Conservation (phyloP, 1,140 invertebrate genomes). For the Bombus pascuorum region DNA sequence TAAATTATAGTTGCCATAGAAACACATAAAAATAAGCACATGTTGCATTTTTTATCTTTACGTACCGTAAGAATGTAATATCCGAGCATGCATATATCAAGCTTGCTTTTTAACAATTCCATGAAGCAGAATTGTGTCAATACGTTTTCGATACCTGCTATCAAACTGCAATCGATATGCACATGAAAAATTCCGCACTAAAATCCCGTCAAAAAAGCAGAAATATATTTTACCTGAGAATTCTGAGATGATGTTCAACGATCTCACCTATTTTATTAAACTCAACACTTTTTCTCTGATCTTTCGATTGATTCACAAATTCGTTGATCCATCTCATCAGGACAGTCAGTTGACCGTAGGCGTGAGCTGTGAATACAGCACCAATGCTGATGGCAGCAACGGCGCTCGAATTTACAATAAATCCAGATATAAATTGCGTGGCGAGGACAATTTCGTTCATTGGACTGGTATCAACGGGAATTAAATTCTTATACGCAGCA, state of each 20-base stretch:
- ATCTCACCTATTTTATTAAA: constrained; percentile 41
- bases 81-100: constrained; percentile 66
- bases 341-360: constrained; percentile 50
- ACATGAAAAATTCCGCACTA: background rate
- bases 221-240: constrained; percentile 19
- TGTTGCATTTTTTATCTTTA: background rate
- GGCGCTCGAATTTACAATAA: constrained; percentile 45
- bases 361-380: constrained; percentile 52
- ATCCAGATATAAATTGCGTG: constrained; percentile 28
- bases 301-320: constrained; percentile 7
- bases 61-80: constrained; percentile 70
- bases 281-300: background rate
- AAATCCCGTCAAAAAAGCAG: rapidly evolving
- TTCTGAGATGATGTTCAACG: constrained; percentile 57
- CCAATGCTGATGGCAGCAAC: constrained; percentile 43
- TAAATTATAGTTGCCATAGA: background rate
- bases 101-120: constrained; percentile 64
- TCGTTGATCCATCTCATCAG: constrained; percentile 40
- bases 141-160: constrained; percentile 55
- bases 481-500: constrained; percentile 29
- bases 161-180: constrained; percentile 57
- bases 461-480: constrained; percentile 25
- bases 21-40: background rate
- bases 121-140: constrained; percentile 63
- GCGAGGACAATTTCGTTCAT: constrained; percentile 50